phyloP scores from a whole-genome alignment of 2,888 invertebrate genomes.

The Merodon equestris region DNA sequence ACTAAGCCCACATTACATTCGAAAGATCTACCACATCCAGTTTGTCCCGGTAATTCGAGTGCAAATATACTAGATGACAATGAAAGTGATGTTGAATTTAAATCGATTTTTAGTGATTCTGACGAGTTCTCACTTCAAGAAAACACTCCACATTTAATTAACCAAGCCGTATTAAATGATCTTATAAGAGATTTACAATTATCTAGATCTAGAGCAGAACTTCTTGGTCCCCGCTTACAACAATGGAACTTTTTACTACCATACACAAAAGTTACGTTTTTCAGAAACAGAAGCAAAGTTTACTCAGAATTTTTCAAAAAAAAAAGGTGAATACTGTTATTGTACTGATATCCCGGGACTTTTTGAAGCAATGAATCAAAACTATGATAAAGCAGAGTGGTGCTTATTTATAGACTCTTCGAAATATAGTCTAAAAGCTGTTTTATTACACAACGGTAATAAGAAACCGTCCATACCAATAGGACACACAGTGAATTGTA shows the following conservation, averaged over 20 bases:
- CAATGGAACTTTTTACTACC: not conserved
- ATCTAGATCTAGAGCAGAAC: not conserved
- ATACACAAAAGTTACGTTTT: conserved; percentile 1
- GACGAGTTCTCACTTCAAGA: no score
- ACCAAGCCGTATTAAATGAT: conserved; percentile 3
- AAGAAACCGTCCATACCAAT: conserved; percentile 64
- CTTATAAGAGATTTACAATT: not conserved
- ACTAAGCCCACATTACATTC: not conserved
- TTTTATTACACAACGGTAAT: conserved; percentile 69
- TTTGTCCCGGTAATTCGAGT: not conserved
- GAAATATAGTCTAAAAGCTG: no score
- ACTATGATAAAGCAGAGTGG: conserved; percentile 53
- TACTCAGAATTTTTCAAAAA: no score
- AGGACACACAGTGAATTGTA: conserved; percentile 57
- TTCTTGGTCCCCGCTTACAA: not conserved
- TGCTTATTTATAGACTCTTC: conserved; percentile 70
- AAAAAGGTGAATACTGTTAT: not conserved
- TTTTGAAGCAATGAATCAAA: not conserved
- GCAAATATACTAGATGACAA: no score
- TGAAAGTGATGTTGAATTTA: no score
- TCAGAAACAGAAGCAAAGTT: no score
- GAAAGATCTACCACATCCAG: not conserved
- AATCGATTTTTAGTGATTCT: no score
- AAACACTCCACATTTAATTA: not conserved
- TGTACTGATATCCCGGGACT: not conserved